Evolutionary conservation across 2,797 vertebrate species (phyloP).

Genomic region (Semaprochilodus insignis): DNA sequence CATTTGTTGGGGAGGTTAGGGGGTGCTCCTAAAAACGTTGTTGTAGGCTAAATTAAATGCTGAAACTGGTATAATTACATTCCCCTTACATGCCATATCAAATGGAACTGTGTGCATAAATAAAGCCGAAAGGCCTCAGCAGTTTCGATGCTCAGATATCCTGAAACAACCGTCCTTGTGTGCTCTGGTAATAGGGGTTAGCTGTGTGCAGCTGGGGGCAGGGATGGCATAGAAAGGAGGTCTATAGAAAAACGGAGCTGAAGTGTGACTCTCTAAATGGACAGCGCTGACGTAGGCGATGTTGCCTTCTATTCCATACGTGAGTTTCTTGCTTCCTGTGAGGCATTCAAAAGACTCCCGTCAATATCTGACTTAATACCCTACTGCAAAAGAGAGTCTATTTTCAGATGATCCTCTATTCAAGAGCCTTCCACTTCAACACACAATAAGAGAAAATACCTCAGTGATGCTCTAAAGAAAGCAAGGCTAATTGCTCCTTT

Average conservation of each 20-base stretch:
- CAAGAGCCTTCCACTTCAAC: constrained; percentile 22
- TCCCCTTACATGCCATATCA: not conserved
- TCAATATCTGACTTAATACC: not conserved
- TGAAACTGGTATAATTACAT: not conserved
- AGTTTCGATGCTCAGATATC: not conserved
- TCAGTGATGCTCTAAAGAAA: not conserved
- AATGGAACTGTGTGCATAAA: not conserved
- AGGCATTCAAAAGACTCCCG: constrained; percentile 20
- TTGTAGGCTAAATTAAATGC: too few species aligned
- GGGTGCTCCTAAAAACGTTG: too few species aligned
- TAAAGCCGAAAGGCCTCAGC: not conserved
- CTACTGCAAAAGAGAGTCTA: not conserved
- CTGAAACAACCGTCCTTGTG: not conserved
- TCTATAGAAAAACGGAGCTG: not conserved
- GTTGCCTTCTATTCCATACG: not conserved
- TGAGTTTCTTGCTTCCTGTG: not conserved
- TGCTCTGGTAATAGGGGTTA: not conserved
- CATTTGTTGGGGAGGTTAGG: too few species aligned
- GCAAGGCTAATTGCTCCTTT: constrained; percentile 13
- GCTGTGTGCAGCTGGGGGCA: not conserved
- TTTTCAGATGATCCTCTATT: not conserved
- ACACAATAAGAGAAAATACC: not conserved
- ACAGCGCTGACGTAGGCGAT: not conserved
- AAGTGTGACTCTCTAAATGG: not conserved
- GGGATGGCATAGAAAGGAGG: not conserved